Evolutionary conservation across 2,113 vertebrate species (phyloP), one percentile per base, ranked within the genome.

Genomic region (Mesembrinibis cayennensis): DNA sequence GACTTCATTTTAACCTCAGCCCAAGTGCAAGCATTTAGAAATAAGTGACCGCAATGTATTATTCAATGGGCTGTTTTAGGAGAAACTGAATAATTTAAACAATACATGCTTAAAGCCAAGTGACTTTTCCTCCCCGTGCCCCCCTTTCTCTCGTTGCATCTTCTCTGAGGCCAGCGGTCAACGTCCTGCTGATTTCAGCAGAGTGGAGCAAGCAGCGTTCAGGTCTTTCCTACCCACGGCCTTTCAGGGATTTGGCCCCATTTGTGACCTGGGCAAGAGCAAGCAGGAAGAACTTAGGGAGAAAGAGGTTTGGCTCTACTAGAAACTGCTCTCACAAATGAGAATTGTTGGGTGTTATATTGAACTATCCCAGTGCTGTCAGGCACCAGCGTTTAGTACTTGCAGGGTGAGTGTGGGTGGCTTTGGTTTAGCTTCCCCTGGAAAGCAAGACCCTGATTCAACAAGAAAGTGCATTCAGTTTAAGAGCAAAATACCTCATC

Each of bases 1-100:
- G 72, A 44, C 65, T 81, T 71, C 10, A 38, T 87, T 92, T 82
- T 74, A 87, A 87, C 45, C 77, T 76, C 82, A 47, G 63, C 6
- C 52, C 67, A 79, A 87, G 59, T 44, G 44, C 61, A 91, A 95
- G 59, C 69, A 76, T 92, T 95, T 89, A 82, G 65, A 74, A 89
- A 71, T 38, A 89, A 70, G 63, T 91, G 88, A 88, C 92, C 18
- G 1, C 7, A 2, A 95, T 88, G 70, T 45, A 93, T 94, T 93
- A 88, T 94, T 96, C 67, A 94, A 8, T 42, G 59, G 32, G 29
- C 42, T 86, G 79, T 7, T 96, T 92, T 73, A 88, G 85, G 80
- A 67, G 61, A 72, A 83, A 61, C 74, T 92, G 82, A 94, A 95
- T 96, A 87, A 97, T 95, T 95, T 26, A 97, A 89, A 59, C 30